phyloP scores from a whole-genome alignment of 2,797 vertebrate genomes.

The Gambelia wislizenii region DNA sequence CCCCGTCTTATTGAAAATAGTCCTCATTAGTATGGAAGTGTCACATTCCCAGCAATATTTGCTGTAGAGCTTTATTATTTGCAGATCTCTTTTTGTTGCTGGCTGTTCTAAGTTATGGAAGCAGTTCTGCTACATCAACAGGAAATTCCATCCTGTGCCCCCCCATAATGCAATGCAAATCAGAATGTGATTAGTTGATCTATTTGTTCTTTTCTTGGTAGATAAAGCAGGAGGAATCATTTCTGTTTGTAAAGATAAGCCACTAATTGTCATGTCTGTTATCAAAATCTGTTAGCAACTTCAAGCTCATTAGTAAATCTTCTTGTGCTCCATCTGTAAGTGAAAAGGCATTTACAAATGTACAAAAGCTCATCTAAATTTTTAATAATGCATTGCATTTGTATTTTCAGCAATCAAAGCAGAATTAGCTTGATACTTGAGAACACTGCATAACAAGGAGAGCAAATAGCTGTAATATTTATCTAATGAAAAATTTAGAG shows the following conservation, averaged over 20 bases:
- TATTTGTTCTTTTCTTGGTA: conserved; percentile 20
- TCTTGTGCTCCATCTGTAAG: conserved; percentile 30
- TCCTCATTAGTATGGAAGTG: neutral
- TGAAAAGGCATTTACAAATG: conserved; percentile 31
- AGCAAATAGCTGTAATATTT: conserved; percentile 51
- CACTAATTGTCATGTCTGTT: conserved; percentile 49
- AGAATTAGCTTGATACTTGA: conserved; percentile 59
- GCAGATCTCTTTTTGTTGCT: neutral
- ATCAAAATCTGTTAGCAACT: conserved; percentile 28
- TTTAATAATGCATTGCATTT: conserved; percentile 60
- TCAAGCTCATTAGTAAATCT: conserved; percentile 53
- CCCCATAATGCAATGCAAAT: conserved; percentile 20
- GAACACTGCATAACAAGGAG: conserved; percentile 55
- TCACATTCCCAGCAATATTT: neutral
- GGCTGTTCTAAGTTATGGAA: neutral
- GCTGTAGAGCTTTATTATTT: neutral
- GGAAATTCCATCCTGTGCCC: neutral
- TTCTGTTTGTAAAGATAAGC: conserved; percentile 29
- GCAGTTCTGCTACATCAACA: neutral
- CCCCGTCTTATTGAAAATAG: neutral
- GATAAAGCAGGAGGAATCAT: conserved; percentile 10
- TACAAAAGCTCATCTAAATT: conserved; percentile 62
- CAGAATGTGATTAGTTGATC: conserved; percentile 30
- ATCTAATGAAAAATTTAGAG: conserved; percentile 73
- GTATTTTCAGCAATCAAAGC: conserved; percentile 61